Base-by-base conservation (phyloP, 2,888 invertebrate genomes). In the Chrysodeixis includens region DNA sequence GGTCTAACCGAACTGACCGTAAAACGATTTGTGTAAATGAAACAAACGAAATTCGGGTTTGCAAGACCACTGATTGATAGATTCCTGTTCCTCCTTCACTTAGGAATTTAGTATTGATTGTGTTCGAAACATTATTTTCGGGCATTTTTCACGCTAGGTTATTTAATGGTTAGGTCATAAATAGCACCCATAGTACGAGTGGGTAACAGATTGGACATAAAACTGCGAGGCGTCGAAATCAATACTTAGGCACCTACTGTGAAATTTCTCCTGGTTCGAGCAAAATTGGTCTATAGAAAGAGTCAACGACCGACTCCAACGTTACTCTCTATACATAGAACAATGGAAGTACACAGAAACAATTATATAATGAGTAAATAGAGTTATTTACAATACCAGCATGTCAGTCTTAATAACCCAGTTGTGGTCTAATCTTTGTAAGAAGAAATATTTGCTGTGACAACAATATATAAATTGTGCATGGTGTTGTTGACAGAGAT, bases 11-110 rank as follows among this genome's bases (percentile, higher is more conserved):
- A 69, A 68, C 69, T 72, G 66, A 73, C 80, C 82, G 66, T 71
- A 65, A 76, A 80, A 67, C 75, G 69, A 74, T 78, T 81, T 77
- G 73, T 75, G 71, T 79, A 79, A 74, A 74, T 82, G 74, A 78
- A 62, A 74, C 69, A 74, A 76, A 72, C 69, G 73, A 62, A 14
- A 68, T 65, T 71, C 63, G 56, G n/a, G 65, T 77, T 66, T 40
- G 6, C 35, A 35, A 30, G 62, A 61, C 67, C 57, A 55, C 44
- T 72, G 74, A 79, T 71, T 66, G 76, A 78, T 76, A 69, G 57
- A 56, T 40, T 51, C n/a, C 40, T 58, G 64, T 67, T 46, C 44
- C 57, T 46, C 32, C 12, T 22, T 14, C 0, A 22, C 30, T 54
- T 58, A 18, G 53, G 60, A 63, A 18, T 40, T 32, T 32, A 10